Evolutionary conservation across 2,888 invertebrate genomes (phyloP), one percentile per base, ranked within the genome.

Genomic region (Nomada ruficornis): DNA sequence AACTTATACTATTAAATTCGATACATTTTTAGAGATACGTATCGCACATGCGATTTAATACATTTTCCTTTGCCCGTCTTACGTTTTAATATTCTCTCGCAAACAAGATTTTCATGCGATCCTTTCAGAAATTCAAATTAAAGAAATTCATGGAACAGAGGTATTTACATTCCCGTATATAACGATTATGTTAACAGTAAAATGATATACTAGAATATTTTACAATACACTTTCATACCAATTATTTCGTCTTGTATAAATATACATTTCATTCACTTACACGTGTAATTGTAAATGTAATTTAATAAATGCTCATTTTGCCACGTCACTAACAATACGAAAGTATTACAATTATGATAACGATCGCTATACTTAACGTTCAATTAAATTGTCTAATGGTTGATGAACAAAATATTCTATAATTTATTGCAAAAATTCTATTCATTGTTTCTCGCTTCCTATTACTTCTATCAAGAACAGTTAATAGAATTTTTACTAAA

Each of bases 1-100:
- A 42, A 57, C 80, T 82, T 82, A 75, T 55, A n/a, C 80, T 74
- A 80, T 75, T 80, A 80, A 82, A 82, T 80, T 82, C 74, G 82
- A 50, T 75, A 57, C 18, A 57, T 54, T 80, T 80, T 77, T 55
- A 69, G n/a, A 72, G 44, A 72, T 23, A 50, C 52, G 15, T 29
- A n/a, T 23, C 54, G 23, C 20, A 52, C 7, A 36, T 42, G 29
- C 63, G 15, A 64, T 47, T 52, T 68, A 3, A 50, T 52, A 42
- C 36, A 63, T 42, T 52, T 57, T 18, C 44, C n/a, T 18, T 42
- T 47, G 7, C 18, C 36, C 36, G 20, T n/a, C 23, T n/a, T 36
- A 68, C 18, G 26, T 26, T 57, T 50, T 26, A 18, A 15, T 44
- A 20, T 57, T 47, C 54, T 62, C 29, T 55, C 60, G 54, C 36